Percentiles rank a stretch among this genome's conserved stretches.
Conservation (phyloP, 2,113 vertebrate genomes). For the Ctenomys sociabilis region DNA sequence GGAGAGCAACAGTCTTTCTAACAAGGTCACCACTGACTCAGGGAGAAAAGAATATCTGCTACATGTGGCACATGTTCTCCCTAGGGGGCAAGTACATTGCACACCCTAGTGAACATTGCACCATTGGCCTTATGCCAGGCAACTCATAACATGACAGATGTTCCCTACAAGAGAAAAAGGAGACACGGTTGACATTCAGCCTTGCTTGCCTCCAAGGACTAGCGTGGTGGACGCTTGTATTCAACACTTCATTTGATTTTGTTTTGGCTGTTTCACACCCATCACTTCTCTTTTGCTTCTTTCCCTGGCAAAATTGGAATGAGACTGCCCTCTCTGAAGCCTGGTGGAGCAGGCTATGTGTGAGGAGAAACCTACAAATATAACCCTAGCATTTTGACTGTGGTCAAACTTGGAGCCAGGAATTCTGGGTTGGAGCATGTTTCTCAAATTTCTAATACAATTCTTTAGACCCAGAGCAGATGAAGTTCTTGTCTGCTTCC, state of each 20-base stretch:
- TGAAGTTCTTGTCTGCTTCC: neutral
- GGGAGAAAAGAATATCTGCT: neutral
- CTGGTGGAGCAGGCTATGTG: accelerated
- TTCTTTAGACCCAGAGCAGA: neutral
- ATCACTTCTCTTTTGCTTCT: neutral
- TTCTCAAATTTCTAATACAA: neutral
- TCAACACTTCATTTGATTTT: neutral
- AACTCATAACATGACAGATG: neutral
- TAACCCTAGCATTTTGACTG: neutral
- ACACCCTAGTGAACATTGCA: neutral
- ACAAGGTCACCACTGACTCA: neutral
- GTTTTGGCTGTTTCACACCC: neutral
- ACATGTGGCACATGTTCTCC: neutral
- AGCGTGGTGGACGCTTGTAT: neutral
- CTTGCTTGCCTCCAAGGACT: neutral
- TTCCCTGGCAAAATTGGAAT: neutral
- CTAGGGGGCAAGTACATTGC: neutral
- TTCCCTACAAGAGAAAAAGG: neutral
- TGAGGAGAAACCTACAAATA: accelerated
- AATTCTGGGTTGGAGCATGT: neutral
- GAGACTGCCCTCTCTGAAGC: neutral
- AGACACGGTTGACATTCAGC: neutral
- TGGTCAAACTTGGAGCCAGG: neutral
- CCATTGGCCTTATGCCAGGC: neutral
- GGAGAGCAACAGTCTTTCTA: neutral